A percentile compares a stretch with the other conserved stretches of the same genome.
Conservation (phyloP, 2,888 invertebrate species). For the Tetropium fuscum region DNA sequence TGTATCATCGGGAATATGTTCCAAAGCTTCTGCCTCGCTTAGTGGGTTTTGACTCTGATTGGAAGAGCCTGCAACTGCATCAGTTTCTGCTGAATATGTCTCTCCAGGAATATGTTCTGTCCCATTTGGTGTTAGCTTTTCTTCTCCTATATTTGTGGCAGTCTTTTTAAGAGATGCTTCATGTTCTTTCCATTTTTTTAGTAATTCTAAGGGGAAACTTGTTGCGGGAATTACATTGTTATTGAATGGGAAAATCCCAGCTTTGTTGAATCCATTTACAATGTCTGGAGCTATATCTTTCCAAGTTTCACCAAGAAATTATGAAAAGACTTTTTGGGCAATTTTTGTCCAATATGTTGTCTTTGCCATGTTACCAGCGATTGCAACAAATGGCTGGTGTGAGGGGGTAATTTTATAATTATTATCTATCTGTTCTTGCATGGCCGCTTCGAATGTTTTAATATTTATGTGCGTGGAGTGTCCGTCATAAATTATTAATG, state of each 20-base stretch:
- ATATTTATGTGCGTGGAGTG: neutral
- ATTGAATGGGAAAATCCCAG: neutral
- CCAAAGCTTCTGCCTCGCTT: too few relatives aligned
- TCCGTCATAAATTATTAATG: neutral
- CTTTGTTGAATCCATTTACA: neutral
- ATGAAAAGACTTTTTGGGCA: neutral
- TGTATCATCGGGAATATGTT: too few relatives aligned
- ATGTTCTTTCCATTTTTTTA: neutral
- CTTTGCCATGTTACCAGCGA: neutral
- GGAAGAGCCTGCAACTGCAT: neutral
- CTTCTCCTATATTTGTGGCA: neutral
- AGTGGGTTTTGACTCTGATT: neutral
- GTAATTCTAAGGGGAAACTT: neutral
- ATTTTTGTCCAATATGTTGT: neutral
- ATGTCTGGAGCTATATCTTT: neutral
- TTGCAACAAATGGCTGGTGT: neutral
- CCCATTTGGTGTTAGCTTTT: neutral
- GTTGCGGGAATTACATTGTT: too few relatives aligned
- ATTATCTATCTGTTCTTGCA: neutral
- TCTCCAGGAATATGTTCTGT: neutral
- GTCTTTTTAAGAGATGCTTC: neutral
- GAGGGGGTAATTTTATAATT: constrained; percentile 1
- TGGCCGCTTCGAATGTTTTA: neutral
- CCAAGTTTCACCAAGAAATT: neutral
- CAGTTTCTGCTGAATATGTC: neutral